Base-by-base conservation (phyloP, 2,888 invertebrate genomes). In the Rhagium mordax region DNA sequence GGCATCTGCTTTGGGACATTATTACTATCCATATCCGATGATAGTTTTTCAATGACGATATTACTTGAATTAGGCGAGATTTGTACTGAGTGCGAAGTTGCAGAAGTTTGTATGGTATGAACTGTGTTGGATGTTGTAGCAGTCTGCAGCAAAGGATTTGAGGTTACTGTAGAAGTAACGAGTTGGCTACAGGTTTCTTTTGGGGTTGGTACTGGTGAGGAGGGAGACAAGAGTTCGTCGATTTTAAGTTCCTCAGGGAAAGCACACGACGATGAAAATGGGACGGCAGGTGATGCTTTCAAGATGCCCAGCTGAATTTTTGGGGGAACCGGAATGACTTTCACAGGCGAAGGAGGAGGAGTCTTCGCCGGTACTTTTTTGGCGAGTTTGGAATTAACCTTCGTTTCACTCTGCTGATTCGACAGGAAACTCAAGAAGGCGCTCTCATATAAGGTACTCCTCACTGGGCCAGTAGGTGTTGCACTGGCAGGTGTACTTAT, bases 341-440 rank as follows among this genome's bases (percentile, higher is more conserved):
- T 33, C 13, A 59, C 59, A n/a, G 13, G 10, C 0, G n/a, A 21
- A 24, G 15, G 3, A 3, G 59, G 16, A n/a, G n/a, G n/a, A n/a
- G n/a, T n/a, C n/a, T n/a, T n/a, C n/a, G n/a, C n/a, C n/a, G n/a
- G n/a, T n/a, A n/a, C n/a, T n/a, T n/a, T n/a, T n/a, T n/a, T n/a
- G n/a, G n/a, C n/a, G n/a, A n/a, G n/a, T n/a, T n/a, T n/a, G n/a
- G n/a, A n/a, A n/a, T n/a, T n/a, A n/a, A n/a, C 7, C 41, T 71
- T 71, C 24, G n/a, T 24, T 27, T 47, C 51, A 21, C 61, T 21
- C 33, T 7, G 51, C 24, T 71, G 65, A 6, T 74, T 79, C n/a
- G 68, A 69, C 27, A 84, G 57, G 70, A 83, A 84, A 18, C 70
- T 81, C 57, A 84, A 66, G 59, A 83, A 84, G 13, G 81, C 83